phyloP scores from a whole-genome alignment of 2,113 vertebrate genomes.

The Sinocyclocheilus grahami region DNA sequence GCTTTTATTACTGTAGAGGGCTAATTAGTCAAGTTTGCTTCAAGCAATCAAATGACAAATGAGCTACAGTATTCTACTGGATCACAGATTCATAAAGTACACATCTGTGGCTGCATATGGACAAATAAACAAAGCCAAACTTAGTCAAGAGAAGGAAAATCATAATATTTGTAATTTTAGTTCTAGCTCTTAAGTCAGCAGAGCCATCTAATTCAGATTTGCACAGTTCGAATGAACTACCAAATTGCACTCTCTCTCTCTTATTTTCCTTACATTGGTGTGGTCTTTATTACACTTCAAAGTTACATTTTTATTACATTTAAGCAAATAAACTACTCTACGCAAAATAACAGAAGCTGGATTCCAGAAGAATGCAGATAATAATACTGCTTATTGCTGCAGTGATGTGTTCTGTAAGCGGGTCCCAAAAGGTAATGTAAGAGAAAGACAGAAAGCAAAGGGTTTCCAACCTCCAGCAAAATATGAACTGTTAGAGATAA shows the following conservation, averaged over 20 bases:
- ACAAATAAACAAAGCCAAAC: background rate
- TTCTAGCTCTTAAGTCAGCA: background rate
- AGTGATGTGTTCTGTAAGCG: background rate
- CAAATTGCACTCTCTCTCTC: background rate
- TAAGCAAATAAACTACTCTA: background rate
- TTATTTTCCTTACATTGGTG: background rate
- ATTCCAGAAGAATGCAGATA: background rate
- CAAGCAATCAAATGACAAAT: conserved; percentile 8
- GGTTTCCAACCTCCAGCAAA: background rate
- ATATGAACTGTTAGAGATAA: background rate
- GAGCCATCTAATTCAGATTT: background rate
- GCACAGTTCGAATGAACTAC: background rate
- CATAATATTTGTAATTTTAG: background rate
- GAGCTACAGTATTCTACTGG: background rate
- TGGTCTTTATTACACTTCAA: background rate
- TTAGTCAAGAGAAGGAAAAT: background rate
- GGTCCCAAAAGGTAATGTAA: background rate
- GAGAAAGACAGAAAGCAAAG: background rate
- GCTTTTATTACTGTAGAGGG: background rate
- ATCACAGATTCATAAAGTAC: background rate
- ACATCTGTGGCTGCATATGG: background rate
- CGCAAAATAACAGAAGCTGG: background rate
- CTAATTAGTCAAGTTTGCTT: background rate
- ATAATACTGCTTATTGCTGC: background rate
- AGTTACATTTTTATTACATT: background rate